phyloP scores from a whole-genome alignment of 2,888 invertebrate genomes.

The Rhimphoctona megacephalus region DNA sequence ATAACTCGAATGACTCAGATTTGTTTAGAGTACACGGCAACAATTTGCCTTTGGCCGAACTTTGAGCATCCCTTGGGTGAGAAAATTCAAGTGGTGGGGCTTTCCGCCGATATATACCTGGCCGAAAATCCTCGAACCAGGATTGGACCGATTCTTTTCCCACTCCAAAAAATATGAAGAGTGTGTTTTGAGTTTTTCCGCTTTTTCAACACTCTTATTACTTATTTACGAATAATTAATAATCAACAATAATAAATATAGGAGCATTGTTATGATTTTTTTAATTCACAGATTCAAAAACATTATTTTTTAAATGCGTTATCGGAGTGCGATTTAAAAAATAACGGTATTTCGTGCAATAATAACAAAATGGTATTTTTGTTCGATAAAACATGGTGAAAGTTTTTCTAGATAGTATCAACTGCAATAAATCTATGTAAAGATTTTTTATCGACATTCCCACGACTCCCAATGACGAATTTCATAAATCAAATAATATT shows the following conservation, averaged over 20 bases:
- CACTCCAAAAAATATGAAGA: neutral
- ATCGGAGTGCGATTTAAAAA: neutral
- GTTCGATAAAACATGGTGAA: neutral
- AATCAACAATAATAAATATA: neutral
- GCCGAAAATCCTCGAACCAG: neutral
- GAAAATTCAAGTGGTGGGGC: conserved; percentile 37
- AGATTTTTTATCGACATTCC: conserved; percentile 71
- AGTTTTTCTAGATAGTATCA: neutral
- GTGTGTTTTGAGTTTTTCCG: neutral
- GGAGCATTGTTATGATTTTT: neutral
- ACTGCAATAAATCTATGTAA: neutral
- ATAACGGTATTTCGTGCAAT: no score
- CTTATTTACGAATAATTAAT: neutral
- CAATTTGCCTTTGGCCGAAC: conserved; percentile 32
- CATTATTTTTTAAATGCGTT: neutral
- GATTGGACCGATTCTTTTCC: conserved; percentile 8
- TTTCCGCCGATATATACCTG: conserved; percentile 44
- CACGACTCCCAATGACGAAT: conserved; percentile 54
- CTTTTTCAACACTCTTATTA: neutral
- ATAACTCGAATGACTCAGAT: conserved; percentile 44
- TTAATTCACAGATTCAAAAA: neutral
- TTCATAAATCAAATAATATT: conserved; percentile 71
- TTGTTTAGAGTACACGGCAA: conserved; percentile 7
- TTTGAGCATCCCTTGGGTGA: conserved; percentile 60
- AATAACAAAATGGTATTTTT: neutral